phyloP scores from a whole-genome alignment of 1,140 invertebrate genomes.

The Drosophila kohkoa region DNA sequence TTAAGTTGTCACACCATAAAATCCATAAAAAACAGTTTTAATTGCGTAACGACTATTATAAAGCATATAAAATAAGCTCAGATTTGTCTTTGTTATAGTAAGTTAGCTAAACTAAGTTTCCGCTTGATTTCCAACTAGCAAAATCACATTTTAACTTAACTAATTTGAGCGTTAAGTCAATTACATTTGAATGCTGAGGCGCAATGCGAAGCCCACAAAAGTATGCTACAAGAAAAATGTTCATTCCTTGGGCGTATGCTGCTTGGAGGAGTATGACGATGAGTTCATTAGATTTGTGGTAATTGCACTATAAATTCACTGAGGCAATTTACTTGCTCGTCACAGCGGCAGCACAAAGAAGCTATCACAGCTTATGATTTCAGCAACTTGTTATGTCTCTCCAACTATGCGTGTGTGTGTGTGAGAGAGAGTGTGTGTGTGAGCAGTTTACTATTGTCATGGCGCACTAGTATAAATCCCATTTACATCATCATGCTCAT shows the following conservation, averaged over 20 bases:
- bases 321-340: slow-evolving; percentile 76
- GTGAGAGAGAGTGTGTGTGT: slow-evolving; percentile 31
- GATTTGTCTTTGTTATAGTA: not conserved
- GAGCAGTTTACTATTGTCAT: slow-evolving; percentile 81
- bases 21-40: too few relatives aligned
- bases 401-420: slow-evolving; percentile 24
- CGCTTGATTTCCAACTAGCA: not conserved
- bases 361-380: slow-evolving; percentile 79
- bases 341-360: slow-evolving; percentile 48
- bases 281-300: slow-evolving; percentile 72
- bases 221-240: slow-evolving; percentile 44
- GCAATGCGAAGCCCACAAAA: slow-evolving; percentile 13
- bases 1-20: too few relatives aligned
- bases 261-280: not conserved
- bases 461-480: slow-evolving; percentile 76
- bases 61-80: too few relatives aligned
- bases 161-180: slow-evolving; percentile 1
- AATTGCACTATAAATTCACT: slow-evolving; percentile 78
- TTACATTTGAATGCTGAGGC: not conserved
- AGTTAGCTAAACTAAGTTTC: not conserved
- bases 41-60: too few relatives aligned
- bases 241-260: not conserved
- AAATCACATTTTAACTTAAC: not conserved
- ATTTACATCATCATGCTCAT: slow-evolving; percentile 83
- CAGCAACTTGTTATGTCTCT: slow-evolving; percentile 58